Conservation (phyloP, 1,140 invertebrate genomes). For the Ceratina calcarata region DNA sequence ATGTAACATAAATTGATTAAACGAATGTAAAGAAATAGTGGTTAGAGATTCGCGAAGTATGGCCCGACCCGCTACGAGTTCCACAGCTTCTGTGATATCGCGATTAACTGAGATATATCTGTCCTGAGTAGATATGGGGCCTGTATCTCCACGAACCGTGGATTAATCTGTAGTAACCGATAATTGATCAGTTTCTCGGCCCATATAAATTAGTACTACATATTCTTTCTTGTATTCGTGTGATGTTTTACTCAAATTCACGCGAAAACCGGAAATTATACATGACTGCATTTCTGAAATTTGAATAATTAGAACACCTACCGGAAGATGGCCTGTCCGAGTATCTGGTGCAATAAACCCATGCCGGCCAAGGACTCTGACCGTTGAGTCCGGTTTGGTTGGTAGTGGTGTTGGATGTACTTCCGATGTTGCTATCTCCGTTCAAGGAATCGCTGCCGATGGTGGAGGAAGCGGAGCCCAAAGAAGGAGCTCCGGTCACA, state of each 20-base stretch:
- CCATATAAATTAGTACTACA: background rate
- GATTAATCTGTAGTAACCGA: background rate
- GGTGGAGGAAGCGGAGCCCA: constrained; percentile 72
- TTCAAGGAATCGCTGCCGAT: constrained; percentile 70
- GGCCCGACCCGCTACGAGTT: background rate
- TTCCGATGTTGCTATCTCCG: constrained; percentile 64
- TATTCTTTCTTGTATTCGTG: background rate
- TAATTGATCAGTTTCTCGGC: background rate
- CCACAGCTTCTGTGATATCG: constrained; percentile 26
- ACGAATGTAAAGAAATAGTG: constrained; percentile 27
- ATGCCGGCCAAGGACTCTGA: constrained; percentile 90
- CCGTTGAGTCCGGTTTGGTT: constrained; percentile 47
- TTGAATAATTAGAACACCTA: constrained; percentile 79
- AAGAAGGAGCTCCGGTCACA: constrained; percentile 67
- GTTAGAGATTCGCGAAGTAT: constrained; percentile 3
- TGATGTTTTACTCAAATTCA: background rate
- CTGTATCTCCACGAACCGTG: background rate
- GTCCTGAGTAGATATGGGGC: background rate
- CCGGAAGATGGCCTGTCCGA: constrained; percentile 97
- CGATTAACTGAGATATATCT: constrained; percentile 47
- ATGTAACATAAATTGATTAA: constrained; percentile 35
- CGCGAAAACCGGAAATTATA: background rate
- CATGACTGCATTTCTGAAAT: background rate
- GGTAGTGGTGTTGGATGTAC: constrained; percentile 22
- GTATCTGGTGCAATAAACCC: constrained; percentile 99